Base-by-base conservation (phyloP, 2,888 invertebrate species). In the Bembecia ichneumoniformis region DNA sequence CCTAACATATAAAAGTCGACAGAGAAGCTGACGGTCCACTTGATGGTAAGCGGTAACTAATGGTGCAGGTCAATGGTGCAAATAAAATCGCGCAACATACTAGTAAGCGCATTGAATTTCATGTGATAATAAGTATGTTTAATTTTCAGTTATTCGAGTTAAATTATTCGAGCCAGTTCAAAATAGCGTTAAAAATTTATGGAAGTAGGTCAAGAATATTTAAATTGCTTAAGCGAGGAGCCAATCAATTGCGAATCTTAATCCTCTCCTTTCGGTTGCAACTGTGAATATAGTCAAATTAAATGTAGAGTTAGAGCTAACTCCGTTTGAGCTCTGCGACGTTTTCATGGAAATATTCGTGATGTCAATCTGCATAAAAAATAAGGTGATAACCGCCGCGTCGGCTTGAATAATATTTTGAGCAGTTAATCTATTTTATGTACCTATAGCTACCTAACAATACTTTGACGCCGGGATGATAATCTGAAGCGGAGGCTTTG, bases 331-430 rank as follows among this genome's bases (percentile, higher is more conserved):
- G 58, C 60, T 59, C 58, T 52, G 55, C 52, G 60, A 57, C 53
- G 58, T 55, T 56, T 56, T 62, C 68, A 62, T 64, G 62, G 65
- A 68, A 75, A 74, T 65, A 73, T 74, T 44, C 57, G 51, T 54
- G 52, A 63, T 68, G 67, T 71, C 57, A 74, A 77, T 72, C 66
- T 76, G 66, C 71, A 73, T 77, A 72, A 75, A 76, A 74, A 71
- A 76, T 70, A 52, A 73, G 70, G 63, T 62, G 68, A 65, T 66
- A 70, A 55, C 66, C 63, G 63, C 63, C 49, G 54, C 61, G 57
- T 51, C 55, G 49, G 43, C 34, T 49, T 51, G 28, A 28, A 28
- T 28, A 28, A 28, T 57, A 64, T 65, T 58, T 64, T 69, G 58
- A 65, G 57, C 58, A 58, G 54, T 56, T 63, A 72, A 74, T 67